These are phyloP conservation scores for Dendrolimus pini DNA, from an alignment of 2,888 invertebrate species.

Conservation along the genomic window DNA sequence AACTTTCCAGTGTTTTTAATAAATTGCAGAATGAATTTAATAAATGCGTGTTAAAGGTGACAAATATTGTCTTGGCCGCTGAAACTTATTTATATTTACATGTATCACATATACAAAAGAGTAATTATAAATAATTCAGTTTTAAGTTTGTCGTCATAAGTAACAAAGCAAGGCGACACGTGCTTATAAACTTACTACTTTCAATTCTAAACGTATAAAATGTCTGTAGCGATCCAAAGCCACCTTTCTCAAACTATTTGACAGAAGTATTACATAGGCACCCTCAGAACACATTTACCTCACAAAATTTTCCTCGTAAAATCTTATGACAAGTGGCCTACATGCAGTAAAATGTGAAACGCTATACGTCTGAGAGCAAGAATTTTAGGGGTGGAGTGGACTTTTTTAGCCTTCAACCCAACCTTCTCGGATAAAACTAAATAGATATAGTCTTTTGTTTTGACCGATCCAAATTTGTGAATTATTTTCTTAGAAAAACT, in stretches of 20 bases:
- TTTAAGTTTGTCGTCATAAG: no score
- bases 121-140: no score
- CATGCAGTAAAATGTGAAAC: slow-evolving; percentile 3
- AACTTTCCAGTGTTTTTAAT: no score
- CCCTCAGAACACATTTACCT: slow-evolving; percentile 14
- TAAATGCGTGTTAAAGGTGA: no score
- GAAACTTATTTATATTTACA: no score
- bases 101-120: no score
- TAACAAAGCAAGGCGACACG: no score
- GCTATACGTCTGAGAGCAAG: background rate
- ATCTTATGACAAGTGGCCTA: slow-evolving; percentile 24
- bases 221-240: slow-evolving; percentile 11
- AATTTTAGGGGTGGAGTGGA: background rate
- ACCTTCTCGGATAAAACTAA: background rate
- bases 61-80: no score
- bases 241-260: slow-evolving; percentile 16
- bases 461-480: slow-evolving; percentile 11
- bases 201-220: slow-evolving; percentile 6
- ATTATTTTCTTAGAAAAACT: no score
- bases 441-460: slow-evolving; percentile 7
- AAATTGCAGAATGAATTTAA: no score
- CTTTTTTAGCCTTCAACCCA: slow-evolving; percentile 1
- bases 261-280: slow-evolving; percentile 17
- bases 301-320: slow-evolving; percentile 22
- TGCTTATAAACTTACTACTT: background rate